Evolutionary conservation across 2,797 vertebrate genomes (phyloP), one percentile per base, ranked within the genome.

Genomic region (Anableps anableps): DNA sequence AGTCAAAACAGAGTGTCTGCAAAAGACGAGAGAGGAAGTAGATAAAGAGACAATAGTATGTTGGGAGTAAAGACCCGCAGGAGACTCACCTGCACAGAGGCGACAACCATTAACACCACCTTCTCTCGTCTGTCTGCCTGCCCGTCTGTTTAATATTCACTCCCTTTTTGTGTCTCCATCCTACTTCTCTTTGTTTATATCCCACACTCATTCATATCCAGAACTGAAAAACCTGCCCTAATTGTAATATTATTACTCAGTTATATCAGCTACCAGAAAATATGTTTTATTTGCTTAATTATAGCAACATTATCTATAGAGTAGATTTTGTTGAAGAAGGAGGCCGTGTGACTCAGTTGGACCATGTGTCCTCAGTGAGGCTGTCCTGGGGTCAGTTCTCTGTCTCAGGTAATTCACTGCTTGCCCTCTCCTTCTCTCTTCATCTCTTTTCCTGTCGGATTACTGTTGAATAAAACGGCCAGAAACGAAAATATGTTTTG

Each of bases 1-100:
- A 96, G 95, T 91, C 95, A 95, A 95, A 96, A 95, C 95, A 95
- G 88, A 55, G 82, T 29, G 91, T 93, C 91, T 93, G 89, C 82
- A 80, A 87, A 88, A 88, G 87, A 91, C 86, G 82, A 88, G 88
- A 91, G 92, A 89, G 95, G 95, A 96, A 95, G 94, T 89, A 95
- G 95, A 95, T 96, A 95, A 95, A 92, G 88, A 93, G 90, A 94
- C 93, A 94, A 95, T 93, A 82, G 93, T 85, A 83, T 83, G 90
- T 88, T 84, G 80, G 94, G 90, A 95, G 94, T 91, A 85, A 92
- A 80, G 87, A 92, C 95, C 94, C 93, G 92, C 94, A 95, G 91
- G 86, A 91, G 85, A 85, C 88, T 90, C 92, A 94, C 93, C 94
- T 94, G 95, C 92, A 91, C 70, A 19, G 82, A 79, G 86, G 89